phyloP scores from a whole-genome alignment of 2,888 invertebrate species.

The Clostera curtula region DNA sequence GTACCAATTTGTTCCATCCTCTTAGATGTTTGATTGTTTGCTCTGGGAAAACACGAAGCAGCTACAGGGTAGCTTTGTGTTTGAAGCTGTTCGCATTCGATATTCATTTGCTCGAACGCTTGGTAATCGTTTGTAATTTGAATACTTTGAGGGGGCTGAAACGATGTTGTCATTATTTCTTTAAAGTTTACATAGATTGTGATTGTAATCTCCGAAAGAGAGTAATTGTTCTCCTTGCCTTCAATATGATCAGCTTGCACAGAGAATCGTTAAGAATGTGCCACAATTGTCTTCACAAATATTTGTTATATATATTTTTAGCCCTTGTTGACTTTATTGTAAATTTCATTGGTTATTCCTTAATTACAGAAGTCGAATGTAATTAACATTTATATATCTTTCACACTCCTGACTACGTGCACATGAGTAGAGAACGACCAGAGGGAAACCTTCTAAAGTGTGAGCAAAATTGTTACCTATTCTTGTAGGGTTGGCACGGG shows the following conservation, averaged over 20 bases:
- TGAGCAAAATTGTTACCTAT: too few relatives aligned
- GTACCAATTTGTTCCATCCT: conserved; percentile 63
- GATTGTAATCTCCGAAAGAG: conserved; percentile 21
- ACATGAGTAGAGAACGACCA: too few relatives aligned
- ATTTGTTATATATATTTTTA: too few relatives aligned
- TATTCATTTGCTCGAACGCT: conserved; percentile 57
- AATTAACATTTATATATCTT: too few relatives aligned
- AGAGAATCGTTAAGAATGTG: conserved; percentile 5
- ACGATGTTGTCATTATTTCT: conserved; percentile 34
- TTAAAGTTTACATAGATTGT: conserved; percentile 37
- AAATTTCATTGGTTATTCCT: too few relatives aligned
- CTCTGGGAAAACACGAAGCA: conserved; percentile 50
- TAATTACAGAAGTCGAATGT: too few relatives aligned
- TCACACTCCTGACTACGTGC: too few relatives aligned
- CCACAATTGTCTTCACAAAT: conserved; percentile 16
- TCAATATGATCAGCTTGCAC: conserved; percentile 9
- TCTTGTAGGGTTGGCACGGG: too few relatives aligned
- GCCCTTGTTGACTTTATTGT: too few relatives aligned
- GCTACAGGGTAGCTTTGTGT: conserved; percentile 42
- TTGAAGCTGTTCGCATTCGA: conserved; percentile 48
- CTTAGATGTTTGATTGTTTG: conserved; percentile 58
- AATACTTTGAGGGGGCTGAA: conserved; percentile 40
- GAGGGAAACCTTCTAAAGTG: too few relatives aligned
- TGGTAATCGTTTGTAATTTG: conserved; percentile 48
- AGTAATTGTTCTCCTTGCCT: conserved; percentile 26